phyloP scores from a whole-genome alignment of 2,113 vertebrate genomes.

The Percopsis transmontana region DNA sequence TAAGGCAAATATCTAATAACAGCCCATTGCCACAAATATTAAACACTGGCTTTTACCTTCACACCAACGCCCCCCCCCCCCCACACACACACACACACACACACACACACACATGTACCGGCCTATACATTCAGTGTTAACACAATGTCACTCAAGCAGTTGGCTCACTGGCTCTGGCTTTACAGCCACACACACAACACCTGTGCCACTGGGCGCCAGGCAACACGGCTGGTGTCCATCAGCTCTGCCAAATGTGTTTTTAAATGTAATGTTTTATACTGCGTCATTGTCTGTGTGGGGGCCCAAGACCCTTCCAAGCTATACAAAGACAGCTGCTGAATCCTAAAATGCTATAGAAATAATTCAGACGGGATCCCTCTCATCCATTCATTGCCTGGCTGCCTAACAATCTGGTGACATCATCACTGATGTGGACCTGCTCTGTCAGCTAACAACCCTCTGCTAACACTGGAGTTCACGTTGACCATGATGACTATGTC shows the following conservation, averaged over 20 bases:
- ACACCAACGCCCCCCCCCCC: constrained; percentile 5
- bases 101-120: constrained; percentile 1
- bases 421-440: too few species aligned
- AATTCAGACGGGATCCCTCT: too few species aligned
- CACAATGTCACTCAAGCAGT: constrained; percentile 57
- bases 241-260: constrained; percentile 30
- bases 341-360: not conserved
- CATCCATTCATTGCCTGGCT: too few species aligned
- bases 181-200: constrained; percentile 51
- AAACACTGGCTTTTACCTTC: not conserved
- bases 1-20: not conserved
- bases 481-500: constrained; percentile 36
- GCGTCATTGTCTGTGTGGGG: not conserved
- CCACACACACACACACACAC: constrained; percentile 1
- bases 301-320: constrained; percentile 19
- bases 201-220: constrained; percentile 43
- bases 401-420: too few species aligned
- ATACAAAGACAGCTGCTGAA: not conserved
- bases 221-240: constrained; percentile 34
- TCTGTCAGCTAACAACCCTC: not conserved
- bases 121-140: constrained; percentile 36
- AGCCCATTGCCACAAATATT: not conserved
- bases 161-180: constrained; percentile 59
- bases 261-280: constrained; percentile 8
- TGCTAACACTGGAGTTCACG: constrained; percentile 10